Evolutionary conservation across 2,888 invertebrate genomes (phyloP).

Genomic region (Temnothorax unifasciatus): DNA sequence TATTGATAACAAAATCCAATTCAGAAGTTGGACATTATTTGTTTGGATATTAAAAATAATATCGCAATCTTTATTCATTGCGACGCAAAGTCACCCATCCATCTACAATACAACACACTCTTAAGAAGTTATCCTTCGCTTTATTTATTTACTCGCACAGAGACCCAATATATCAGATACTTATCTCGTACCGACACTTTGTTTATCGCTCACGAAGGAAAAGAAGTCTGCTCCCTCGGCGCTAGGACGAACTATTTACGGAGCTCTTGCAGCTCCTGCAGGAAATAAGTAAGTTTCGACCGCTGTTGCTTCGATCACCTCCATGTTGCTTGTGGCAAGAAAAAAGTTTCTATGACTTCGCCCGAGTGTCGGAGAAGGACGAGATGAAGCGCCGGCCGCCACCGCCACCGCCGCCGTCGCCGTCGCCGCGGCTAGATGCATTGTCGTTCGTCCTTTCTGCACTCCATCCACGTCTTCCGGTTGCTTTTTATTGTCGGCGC

Average conservation of each 20-base stretch:
- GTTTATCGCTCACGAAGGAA: constrained; percentile 47
- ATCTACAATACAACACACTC: not conserved
- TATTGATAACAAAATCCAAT: not conserved
- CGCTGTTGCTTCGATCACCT: constrained; percentile 70
- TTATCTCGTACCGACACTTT: constrained; percentile 46
- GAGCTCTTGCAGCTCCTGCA: constrained; percentile 65
- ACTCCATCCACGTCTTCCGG: constrained; percentile 77
- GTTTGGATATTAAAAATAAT: not conserved
- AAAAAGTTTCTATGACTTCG: constrained; percentile 73
- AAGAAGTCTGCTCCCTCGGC: constrained; percentile 39
- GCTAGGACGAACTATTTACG: constrained; percentile 65
- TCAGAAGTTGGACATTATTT: not conserved
- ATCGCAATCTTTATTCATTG: not conserved
- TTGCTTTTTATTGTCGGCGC: constrained; percentile 74
- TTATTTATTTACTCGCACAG: constrained; percentile 24
- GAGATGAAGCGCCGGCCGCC: constrained; percentile 51
- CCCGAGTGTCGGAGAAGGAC: constrained; percentile 58
- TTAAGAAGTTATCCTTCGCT: not conserved
- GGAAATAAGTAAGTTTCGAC: constrained; percentile 74
- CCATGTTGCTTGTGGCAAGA: constrained; percentile 46
- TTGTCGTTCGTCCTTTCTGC: constrained; percentile 74
- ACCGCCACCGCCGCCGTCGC: constrained; percentile 29
- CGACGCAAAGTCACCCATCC: not conserved
- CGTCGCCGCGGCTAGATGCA: constrained; percentile 58
- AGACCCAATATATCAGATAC: constrained; percentile 36